phyloP scores from a whole-genome alignment of 1,140 invertebrate species.

The Cotesia vestalis region DNA sequence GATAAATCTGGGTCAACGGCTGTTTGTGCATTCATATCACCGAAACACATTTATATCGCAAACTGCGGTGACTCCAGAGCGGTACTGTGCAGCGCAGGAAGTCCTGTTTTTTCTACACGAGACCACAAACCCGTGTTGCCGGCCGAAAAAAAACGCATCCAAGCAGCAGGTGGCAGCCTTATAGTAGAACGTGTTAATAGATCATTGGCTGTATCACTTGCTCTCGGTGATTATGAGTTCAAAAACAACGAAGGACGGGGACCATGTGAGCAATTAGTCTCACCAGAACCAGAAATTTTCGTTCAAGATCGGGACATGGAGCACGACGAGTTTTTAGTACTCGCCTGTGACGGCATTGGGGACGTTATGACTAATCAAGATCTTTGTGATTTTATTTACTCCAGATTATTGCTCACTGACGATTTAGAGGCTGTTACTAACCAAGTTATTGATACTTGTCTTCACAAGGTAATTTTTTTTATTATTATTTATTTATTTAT shows the following conservation, averaged over 20 bases:
- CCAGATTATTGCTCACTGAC: constrained; percentile 85
- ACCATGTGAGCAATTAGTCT: constrained; percentile 89
- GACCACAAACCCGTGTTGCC: constrained; percentile 97
- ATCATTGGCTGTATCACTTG: constrained; percentile 90
- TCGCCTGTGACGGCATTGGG: constrained; percentile 99
- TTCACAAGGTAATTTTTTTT: constrained; percentile 84
- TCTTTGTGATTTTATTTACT: constrained; percentile 92
- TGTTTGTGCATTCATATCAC: constrained; percentile 93
- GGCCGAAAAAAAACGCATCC: constrained; percentile 90
- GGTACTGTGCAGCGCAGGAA: constrained; percentile 83
- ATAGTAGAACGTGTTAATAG: constrained; percentile 98
- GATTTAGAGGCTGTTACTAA: constrained; percentile 92
- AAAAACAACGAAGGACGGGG: constrained; percentile 91
- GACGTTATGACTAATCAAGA: constrained; percentile 98
- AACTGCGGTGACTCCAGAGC: constrained; percentile 97
- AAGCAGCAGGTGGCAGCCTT: constrained; percentile 95
- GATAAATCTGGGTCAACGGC: constrained; percentile 97
- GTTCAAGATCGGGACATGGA: constrained; percentile 80
- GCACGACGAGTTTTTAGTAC: constrained; percentile 91
- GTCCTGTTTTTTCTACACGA: constrained; percentile 86
- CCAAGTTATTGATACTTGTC: constrained; percentile 97
- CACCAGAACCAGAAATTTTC: constrained; percentile 96
- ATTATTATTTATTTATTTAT: background rate
- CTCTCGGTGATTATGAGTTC: constrained; percentile 98
- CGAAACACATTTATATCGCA: constrained; percentile 81